Percentiles rank a stretch among this genome's conserved stretches.
Conservation (phyloP, 2,797 vertebrate genomes). For the Helostoma temminkii region DNA sequence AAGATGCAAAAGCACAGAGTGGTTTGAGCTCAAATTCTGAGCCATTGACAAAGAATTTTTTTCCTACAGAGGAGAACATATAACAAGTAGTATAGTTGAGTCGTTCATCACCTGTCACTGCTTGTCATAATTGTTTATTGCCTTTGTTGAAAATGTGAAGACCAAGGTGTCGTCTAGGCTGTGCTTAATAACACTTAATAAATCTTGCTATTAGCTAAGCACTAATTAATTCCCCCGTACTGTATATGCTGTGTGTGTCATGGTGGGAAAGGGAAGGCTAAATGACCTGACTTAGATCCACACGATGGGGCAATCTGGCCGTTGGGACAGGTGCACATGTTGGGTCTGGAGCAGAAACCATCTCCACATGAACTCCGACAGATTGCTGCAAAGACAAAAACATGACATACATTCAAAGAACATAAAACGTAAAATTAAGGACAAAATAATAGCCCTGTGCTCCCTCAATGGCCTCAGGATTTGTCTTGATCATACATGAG, state of each 20-base stretch:
- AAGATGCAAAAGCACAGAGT: slow-evolving; percentile 50
- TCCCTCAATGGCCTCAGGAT: slow-evolving; percentile 9
- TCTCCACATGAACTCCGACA: slow-evolving; percentile 98
- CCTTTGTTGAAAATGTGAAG: slow-evolving; percentile 33
- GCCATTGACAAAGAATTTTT: slow-evolving; percentile 83
- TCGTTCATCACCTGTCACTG: slow-evolving; percentile 41
- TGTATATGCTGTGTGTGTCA: background rate
- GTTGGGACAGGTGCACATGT: slow-evolving; percentile 97
- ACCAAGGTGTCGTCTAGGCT: too few relatives aligned
- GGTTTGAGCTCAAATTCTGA: slow-evolving; percentile 60
- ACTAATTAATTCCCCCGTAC: slow-evolving; percentile 21
- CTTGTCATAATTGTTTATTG: slow-evolving; percentile 34
- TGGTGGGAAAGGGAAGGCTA: slow-evolving; percentile 22
- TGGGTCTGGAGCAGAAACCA: slow-evolving; percentile 99
- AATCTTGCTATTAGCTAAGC: slow-evolving; percentile 34
- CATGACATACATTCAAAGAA: slow-evolving; percentile 43
- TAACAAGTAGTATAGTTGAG: slow-evolving; percentile 33
- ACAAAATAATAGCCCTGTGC: slow-evolving; percentile 12
- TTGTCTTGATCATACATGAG: slow-evolving; percentile 25
- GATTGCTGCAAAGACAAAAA: slow-evolving; percentile 88
- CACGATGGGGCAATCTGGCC: slow-evolving; percentile 95
- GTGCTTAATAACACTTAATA: too few relatives aligned
- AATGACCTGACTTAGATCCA: slow-evolving; percentile 95
- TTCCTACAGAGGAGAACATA: slow-evolving; percentile 19
- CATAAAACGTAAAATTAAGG: slow-evolving; percentile 39